Evolutionary conservation across 1,140 invertebrate genomes (phyloP).

Genomic region (Heliconius hermathena): DNA sequence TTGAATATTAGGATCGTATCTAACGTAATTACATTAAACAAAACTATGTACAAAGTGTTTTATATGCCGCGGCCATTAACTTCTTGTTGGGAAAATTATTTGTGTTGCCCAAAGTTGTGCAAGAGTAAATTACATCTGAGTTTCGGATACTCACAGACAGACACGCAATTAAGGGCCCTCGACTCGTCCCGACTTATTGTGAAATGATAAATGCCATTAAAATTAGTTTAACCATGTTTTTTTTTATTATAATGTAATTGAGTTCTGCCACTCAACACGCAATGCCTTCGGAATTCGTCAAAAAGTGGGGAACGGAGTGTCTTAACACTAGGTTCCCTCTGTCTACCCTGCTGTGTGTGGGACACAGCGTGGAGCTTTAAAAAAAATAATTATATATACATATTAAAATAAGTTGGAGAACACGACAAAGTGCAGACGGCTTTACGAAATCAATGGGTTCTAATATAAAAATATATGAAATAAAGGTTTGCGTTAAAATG

Average conservation of each 20-base stretch:
- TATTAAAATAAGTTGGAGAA: too few species aligned
- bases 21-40: constrained; percentile 24
- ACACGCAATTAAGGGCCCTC: constrained; percentile 48
- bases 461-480: too few species aligned
- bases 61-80: constrained; percentile 31
- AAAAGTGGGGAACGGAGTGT: too few species aligned
- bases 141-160: constrained; percentile 40
- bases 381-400: too few species aligned
- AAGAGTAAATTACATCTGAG: constrained; percentile 51
- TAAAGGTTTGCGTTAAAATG: too few species aligned
- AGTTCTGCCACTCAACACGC: too few species aligned
- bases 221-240: not conserved
- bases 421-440: not conserved
- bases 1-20: constrained; percentile 20
- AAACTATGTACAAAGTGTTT: constrained; percentile 27
- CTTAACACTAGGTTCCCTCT: too few species aligned
- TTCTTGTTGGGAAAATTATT: constrained; percentile 34
- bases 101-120: constrained; percentile 35
- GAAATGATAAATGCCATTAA: constrained; percentile 28
- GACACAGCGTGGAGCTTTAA: too few species aligned
- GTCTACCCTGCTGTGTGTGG: too few species aligned
- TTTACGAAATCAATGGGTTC: too few species aligned
- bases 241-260: not conserved
- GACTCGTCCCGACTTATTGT: constrained; percentile 39
- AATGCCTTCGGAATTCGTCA: too few species aligned